Evolutionary conservation across 2,113 vertebrate genomes (phyloP).

Genomic region (Microtus pennsylvanicus): DNA sequence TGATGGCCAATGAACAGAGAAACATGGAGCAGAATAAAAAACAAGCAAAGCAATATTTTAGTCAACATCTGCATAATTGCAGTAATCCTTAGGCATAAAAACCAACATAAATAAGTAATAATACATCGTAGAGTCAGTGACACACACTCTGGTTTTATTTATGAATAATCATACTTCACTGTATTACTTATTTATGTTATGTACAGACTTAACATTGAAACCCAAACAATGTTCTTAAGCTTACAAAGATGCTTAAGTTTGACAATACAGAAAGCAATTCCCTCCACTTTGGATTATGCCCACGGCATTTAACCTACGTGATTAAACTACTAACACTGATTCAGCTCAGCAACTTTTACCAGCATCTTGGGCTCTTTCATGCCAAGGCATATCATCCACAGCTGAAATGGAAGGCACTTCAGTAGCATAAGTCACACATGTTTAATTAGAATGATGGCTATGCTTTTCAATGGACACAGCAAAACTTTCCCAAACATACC

Average conservation of each 20-base stretch:
- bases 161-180: background rate
- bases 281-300: constrained; percentile 35
- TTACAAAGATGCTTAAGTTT: constrained; percentile 49
- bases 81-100: constrained; percentile 28
- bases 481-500: constrained; percentile 45
- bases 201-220: constrained; percentile 50
- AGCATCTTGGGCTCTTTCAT: background rate
- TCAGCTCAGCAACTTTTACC: constrained; percentile 58
- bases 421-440: background rate
- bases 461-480: constrained; percentile 49
- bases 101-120: constrained; percentile 55
- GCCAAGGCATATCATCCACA: background rate
- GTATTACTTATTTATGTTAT: constrained; percentile 65
- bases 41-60: background rate
- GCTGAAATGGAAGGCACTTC: background rate
- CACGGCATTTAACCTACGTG: constrained; percentile 37
- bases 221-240: background rate
- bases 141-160: constrained; percentile 10
- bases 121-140: background rate
- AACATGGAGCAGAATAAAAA: background rate
- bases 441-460: background rate
- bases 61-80: background rate
- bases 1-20: background rate
- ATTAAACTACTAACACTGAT: constrained; percentile 53
- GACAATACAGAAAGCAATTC: constrained; percentile 38